Evolutionary conservation across 2,888 invertebrate genomes (phyloP), one percentile per base, ranked within the genome.

Genomic region (Coenonympha arcania): DNA sequence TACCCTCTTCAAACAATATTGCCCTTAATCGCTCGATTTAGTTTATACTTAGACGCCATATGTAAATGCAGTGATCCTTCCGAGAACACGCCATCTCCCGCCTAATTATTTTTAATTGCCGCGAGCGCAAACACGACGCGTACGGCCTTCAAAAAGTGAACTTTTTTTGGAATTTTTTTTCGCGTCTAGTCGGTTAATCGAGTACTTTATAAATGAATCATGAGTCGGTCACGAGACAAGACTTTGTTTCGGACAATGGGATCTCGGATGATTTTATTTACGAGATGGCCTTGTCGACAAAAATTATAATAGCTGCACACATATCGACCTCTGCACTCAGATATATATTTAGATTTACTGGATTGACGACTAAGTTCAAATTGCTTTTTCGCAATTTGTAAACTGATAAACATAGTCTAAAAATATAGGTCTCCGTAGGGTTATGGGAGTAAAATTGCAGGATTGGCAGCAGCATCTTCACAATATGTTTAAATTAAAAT

Each of bases 51-150:
- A 64, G 64, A 59, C 73, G 74, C 76, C 84, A 79, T 82, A 84
- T 85, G 85, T 85, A 84, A 84, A 85, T 84, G 72, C 73, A 73
- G 65, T 69, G 65, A 75, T 79, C 85, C 85, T 86, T 86, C 85
- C 75, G 69, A 83, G 85, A 86, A 86, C 69, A 67, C 72, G 72
- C 73, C 79, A 74, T 77, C 76, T 78, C 76, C 65, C 76, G 82
- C 82, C 85, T 84, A 85, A 86, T 86, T 85, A 86, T 86, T 86
- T 86, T 86, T 86, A 86, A 86, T 86, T 86, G 85, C 84, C 80
- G 76, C 80, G 43, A 33, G 72, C 78, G 75, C 73, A 69, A 70
- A 69, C 73, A 68, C 67, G 71, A 65, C 68, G 68, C 68, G 66
- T 71, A 72, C 76, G 81, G 79, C 83, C 84, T 83, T 82, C 81